Conservation (phyloP, 2,113 vertebrate species). For the Scophthalmus maximus region DNA sequence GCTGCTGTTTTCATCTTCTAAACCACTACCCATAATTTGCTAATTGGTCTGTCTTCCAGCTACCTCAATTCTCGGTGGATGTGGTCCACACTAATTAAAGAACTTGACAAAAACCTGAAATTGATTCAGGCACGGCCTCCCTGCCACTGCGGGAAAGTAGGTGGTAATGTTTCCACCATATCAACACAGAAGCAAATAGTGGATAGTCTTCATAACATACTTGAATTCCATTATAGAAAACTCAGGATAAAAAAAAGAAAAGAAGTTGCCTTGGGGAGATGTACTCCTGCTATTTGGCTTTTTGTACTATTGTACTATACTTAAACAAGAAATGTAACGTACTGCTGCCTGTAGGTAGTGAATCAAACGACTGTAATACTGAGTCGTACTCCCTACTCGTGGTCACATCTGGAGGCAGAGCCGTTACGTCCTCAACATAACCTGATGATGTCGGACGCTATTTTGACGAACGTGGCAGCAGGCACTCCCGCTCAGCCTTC, state of each 20-base stretch:
- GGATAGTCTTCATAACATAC: neutral
- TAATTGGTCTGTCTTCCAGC: conserved; percentile 45
- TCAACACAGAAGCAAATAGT: neutral
- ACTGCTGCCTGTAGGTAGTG: neutral
- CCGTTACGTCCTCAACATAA: conserved; percentile 23
- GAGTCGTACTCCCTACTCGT: conserved; percentile 17
- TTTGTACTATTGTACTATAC: neutral
- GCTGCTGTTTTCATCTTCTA: conserved; percentile 39
- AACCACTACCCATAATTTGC: conserved; percentile 37
- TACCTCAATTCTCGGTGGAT: conserved; percentile 25
- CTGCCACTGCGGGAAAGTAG: neutral
- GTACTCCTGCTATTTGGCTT: neutral
- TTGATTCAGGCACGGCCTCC: neutral
- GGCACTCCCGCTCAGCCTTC: conserved; percentile 37
- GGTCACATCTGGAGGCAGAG: conserved; percentile 26
- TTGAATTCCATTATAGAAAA: neutral
- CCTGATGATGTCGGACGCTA: conserved; percentile 32
- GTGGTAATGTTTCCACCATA: neutral
- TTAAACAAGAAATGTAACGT: neutral
- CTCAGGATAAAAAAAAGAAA: neutral
- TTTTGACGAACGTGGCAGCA: conserved; percentile 52
- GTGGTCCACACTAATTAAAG: conserved; percentile 20
- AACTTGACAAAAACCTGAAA: conserved; percentile 32
- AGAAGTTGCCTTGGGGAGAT: neutral
- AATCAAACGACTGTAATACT: neutral